Base-by-base conservation (phyloP, 2,113 vertebrate species). In the Pavo muticus region DNA sequence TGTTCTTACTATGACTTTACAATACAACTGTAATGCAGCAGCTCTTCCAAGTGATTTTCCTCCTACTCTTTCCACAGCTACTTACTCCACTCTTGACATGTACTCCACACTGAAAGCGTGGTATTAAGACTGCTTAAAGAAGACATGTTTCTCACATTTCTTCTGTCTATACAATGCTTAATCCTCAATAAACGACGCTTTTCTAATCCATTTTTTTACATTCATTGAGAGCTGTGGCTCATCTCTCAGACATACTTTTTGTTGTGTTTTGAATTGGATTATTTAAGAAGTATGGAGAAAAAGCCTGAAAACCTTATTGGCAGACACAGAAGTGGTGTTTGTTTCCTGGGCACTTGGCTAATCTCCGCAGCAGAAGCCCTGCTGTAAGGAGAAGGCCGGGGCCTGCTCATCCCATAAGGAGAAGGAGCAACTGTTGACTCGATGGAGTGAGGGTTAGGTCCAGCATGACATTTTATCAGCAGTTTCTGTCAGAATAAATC, bases 141-240 rank as follows among this genome's bases (percentile, higher is more conserved):
- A 74, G 24, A n/a, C 18, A 3, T 61, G 65, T 85, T 93, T 86
- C 56, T 80, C 39, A 64, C 35, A 32, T 42, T 77, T 90, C 19
- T 88, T 84, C 73, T 94, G 69, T 81, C 70, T 84, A 24, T 65
- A 71, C 68, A 71, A 72, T 88, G 73, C 52, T 88, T 92, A 88
- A 75, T 93, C 47, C 65, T 90, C 19, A 91, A 42, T 19, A 91
- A 91, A 67, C 50, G 1, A 32, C 6, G 2, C 35, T 88, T 93
- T 88, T 78, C 73, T 90, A 72, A 88, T 80, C 72, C 35, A 13
- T 81, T 73, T 91, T 73, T 78, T 81, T 86, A 68, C 69, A 44
- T 88, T 74, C 35, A 30, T 64, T 81, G 59, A 72, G 48, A 81
- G 60, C 47, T 37, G 30, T 14, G 17, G 56, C 56, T 94, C 74